A percentile compares a stretch with the other conserved stretches of the same genome.
phyloP scores from a whole-genome alignment of 2,888 invertebrate species.

The Blastobasis lacticolella region DNA sequence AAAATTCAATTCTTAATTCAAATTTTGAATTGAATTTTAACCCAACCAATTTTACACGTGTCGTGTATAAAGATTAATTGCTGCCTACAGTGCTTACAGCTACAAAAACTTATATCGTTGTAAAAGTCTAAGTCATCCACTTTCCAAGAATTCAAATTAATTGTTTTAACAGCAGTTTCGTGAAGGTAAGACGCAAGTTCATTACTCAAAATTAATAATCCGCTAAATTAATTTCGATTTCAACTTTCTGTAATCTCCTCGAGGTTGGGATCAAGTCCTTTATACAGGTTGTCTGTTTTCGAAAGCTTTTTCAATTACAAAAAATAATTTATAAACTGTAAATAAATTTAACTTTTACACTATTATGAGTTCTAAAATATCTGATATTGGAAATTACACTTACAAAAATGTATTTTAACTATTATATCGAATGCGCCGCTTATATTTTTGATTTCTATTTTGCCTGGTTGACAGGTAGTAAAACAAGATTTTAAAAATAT shows the following conservation, averaged over 20 bases:
- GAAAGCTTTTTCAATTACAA: neutral
- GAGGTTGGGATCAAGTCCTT: conserved; percentile 32
- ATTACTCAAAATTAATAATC: conserved; percentile 69
- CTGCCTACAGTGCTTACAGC: too few species aligned
- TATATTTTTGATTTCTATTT: too few species aligned
- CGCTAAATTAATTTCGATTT: conserved; percentile 64
- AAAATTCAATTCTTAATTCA: too few species aligned
- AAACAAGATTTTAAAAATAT: too few species aligned
- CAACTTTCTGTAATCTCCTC: conserved; percentile 53
- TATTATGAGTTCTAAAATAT: neutral
- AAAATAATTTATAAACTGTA: neutral
- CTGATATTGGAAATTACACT: too few species aligned
- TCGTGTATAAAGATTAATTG: too few species aligned
- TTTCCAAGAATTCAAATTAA: conserved; percentile 5
- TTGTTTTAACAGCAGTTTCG: conserved; percentile 25
- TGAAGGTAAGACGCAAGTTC: conserved; percentile 40
- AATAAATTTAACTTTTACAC: neutral
- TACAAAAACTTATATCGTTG: neutral
- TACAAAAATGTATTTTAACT: too few species aligned
- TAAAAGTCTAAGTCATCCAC: neutral
- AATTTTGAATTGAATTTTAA: too few species aligned
- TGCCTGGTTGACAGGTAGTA: too few species aligned
- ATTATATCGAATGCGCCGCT: too few species aligned
- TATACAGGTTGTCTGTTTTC: conserved; percentile 39
- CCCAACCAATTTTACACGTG: too few species aligned